Base-by-base conservation (phyloP, 2,888 invertebrate species). In the Leucophora obtusa region DNA sequence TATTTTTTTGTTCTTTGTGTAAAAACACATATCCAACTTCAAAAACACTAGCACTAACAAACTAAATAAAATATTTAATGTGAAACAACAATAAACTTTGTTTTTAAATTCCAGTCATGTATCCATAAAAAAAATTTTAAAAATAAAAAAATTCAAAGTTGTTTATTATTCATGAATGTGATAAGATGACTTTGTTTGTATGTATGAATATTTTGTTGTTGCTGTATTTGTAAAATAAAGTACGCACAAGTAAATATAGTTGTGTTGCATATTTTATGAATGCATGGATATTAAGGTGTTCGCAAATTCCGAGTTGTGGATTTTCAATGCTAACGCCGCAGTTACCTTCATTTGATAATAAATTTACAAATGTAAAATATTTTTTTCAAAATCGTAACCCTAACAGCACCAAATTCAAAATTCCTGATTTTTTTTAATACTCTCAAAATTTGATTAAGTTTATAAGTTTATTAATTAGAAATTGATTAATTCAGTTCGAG, bases 141-240 rank as follows among this genome's bases (percentile, higher is more conserved):
- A 75, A 76, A 56, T 17, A 43, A n/a, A 65, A 54, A 33, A 62
- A 59, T 66, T 77, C 58, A 28, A 72, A 59, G 69, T 69, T 81
- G 47, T 81, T 77, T 72, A 81, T 81, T 81, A 81, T 81, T 81
- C 77, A 81, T 81, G 80, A 72, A 65, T 47, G 72, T 53, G 80
- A 81, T 65, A 77, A 81, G 76, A 77, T 81, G 72, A 73, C 72
- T 77, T 80, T 77, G 65, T 66, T 66, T 60, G 15, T 72, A n/a
- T 62, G 18, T 65, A 33, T 70, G 56, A 70, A 70, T 59, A 65
- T 58, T 70, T 76, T 58, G 58, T 33, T 33, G 8, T 43, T 60
- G 8, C 33, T 60, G 10, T n/a, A n/a, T 47, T 56, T 56, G 28
- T 28, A 65, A 17, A 53, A 71, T 51, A 59, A 33, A 53, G 24